Percentiles rank a stretch among this genome's conserved stretches.
Conservation (phyloP, 2,888 invertebrate species). For the Beris chalybata region DNA sequence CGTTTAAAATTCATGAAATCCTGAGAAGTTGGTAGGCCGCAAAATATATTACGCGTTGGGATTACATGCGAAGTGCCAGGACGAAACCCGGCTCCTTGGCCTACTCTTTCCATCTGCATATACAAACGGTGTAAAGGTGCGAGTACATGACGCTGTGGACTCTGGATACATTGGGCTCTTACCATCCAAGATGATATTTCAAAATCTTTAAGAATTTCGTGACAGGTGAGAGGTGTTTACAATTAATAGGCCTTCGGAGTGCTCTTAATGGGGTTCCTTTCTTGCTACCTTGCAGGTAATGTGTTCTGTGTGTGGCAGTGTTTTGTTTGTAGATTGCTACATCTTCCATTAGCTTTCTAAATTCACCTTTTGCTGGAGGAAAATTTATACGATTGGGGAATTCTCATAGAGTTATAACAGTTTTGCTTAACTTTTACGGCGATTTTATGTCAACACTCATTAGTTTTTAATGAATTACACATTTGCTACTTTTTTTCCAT, state of each 20-base stretch:
- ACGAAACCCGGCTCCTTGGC: background rate
- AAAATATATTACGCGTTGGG: constrained; percentile 15
- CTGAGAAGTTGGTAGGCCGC: constrained; percentile 24
- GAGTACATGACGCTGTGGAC: too few relatives aligned
- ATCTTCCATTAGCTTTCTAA: too few relatives aligned
- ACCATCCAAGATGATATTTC: constrained; percentile 16
- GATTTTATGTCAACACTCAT: constrained; percentile 29
- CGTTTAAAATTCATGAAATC: constrained; percentile 32
- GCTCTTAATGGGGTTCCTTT: constrained; percentile 14
- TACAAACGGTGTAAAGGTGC: too few relatives aligned
- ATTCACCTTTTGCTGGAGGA: background rate
- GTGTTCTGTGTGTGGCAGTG: too few relatives aligned
- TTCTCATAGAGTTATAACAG: constrained; percentile 20
- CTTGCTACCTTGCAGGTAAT: too few relatives aligned
- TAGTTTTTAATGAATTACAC: constrained; percentile 26
- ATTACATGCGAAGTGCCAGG: constrained; percentile 10
- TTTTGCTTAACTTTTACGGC: constrained; percentile 28
- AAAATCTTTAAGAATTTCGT: constrained; percentile 28
- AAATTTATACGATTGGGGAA: constrained; percentile 16
- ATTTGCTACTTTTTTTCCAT: constrained; percentile 24
- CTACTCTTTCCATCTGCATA: too few relatives aligned
- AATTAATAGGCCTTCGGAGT: constrained; percentile 27
- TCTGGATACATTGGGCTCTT: too few relatives aligned
- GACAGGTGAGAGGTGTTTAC: constrained; percentile 20
- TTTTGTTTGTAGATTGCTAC: too few relatives aligned